Conservation (phyloP, 2,113 vertebrate species). For the Alces alces region DNA sequence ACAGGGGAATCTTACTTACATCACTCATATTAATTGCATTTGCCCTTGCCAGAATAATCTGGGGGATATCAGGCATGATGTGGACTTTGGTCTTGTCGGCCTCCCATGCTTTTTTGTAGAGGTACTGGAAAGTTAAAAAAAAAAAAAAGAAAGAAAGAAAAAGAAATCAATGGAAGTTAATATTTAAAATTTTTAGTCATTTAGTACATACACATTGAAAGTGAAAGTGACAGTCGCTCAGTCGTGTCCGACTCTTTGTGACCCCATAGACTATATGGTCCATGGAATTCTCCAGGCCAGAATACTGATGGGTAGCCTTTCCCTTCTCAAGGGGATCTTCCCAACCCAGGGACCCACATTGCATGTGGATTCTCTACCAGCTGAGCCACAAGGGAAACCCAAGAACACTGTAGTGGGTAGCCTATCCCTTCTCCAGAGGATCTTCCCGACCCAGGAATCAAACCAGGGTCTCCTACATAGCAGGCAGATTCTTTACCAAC, state of each 20-base stretch:
- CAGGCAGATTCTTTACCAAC: not conserved
- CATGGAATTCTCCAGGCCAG: not conserved
- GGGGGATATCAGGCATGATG: slow-evolving; percentile 92
- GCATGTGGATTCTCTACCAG: not conserved
- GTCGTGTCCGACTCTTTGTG: not conserved
- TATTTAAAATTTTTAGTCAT: not conserved
- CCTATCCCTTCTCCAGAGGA: not conserved
- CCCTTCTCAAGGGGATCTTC: not conserved
- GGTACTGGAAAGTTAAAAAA: slow-evolving; percentile 74
- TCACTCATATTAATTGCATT: slow-evolving; percentile 93
- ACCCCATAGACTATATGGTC: not conserved
- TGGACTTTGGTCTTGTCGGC: slow-evolving; percentile 92
- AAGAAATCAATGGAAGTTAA: not conserved
- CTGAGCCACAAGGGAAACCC: not conserved
- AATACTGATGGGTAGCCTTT: not conserved
- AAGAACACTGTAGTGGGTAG: not conserved
- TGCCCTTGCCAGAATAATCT: slow-evolving; percentile 90
- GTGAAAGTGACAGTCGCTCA: not conserved
- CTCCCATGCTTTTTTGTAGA: slow-evolving; percentile 94
- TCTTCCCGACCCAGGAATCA: not conserved
- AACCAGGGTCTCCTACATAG: not conserved
- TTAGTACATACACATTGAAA: not conserved
- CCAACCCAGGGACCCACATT: not conserved
- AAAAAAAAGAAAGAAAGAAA: not conserved
- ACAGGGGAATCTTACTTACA: slow-evolving; percentile 78